Evolutionary conservation across 2,113 vertebrate species (phyloP).

Genomic region (Rhabdomys dilectus): DNA sequence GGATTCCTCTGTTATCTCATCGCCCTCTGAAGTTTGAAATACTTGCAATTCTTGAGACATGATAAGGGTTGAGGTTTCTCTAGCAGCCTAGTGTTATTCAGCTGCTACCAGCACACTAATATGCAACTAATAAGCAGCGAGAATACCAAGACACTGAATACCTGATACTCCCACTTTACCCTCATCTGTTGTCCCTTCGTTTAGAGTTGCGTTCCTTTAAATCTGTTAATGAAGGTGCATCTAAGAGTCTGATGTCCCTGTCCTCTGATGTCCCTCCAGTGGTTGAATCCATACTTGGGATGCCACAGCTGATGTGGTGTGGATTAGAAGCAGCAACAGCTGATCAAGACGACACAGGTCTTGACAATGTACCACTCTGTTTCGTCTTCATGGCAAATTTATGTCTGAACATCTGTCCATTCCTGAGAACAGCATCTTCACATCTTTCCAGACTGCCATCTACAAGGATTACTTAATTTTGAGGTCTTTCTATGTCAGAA

Average conservation of each 20-base stretch:
- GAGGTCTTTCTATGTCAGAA: too few relatives aligned
- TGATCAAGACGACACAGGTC: background rate
- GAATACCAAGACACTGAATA: background rate
- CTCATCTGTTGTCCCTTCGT: background rate
- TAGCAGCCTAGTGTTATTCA: background rate
- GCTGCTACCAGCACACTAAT: background rate
- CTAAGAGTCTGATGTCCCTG: too few relatives aligned
- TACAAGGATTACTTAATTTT: slow-evolving; percentile 87
- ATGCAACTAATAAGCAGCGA: background rate
- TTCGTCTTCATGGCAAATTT: background rate
- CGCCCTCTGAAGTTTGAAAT: background rate
- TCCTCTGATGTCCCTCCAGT: background rate
- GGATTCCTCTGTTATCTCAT: background rate
- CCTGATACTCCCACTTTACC: background rate
- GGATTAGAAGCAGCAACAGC: background rate
- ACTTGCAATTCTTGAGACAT: background rate
- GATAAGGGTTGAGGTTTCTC: background rate
- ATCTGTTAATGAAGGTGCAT: background rate
- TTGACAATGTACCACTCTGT: background rate
- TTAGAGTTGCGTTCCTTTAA: background rate
- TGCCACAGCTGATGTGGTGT: background rate
- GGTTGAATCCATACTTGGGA: background rate
- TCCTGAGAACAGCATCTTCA: background rate
- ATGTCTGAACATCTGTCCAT: background rate
- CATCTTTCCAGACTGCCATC: background rate